These are phyloP conservation scores for Cyclina sinensis DNA, from an alignment of 1,140 invertebrate species.

Conservation along the genomic window DNA sequence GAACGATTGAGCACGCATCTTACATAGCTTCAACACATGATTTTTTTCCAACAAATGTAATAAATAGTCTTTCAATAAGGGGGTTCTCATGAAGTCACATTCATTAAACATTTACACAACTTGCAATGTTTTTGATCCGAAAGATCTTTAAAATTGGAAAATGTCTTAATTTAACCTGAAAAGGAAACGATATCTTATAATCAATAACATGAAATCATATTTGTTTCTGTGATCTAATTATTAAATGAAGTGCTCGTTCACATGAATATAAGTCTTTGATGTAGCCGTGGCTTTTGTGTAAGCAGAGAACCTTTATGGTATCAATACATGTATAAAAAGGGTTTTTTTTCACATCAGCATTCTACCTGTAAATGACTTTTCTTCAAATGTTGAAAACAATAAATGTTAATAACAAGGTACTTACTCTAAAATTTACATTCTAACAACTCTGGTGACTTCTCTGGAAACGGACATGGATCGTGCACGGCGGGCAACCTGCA, in stretches of 20 bases:
- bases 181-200: neutral
- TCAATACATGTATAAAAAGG: too few relatives aligned
- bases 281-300: too few relatives aligned
- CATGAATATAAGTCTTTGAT: too few relatives aligned
- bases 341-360: too few relatives aligned
- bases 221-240: too few relatives aligned
- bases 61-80: constrained; percentile 50
- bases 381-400: too few relatives aligned
- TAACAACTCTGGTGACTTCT: constrained; percentile 82
- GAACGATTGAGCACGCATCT: constrained; percentile 40
- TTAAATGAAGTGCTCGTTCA: too few relatives aligned
- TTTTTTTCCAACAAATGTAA: constrained; percentile 55
- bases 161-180: constrained; percentile 58
- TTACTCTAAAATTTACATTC: constrained; percentile 72
- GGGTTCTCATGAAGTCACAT: constrained; percentile 47
- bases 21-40: constrained; percentile 22
- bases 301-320: too few relatives aligned
- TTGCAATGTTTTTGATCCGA: constrained; percentile 68
- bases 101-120: constrained; percentile 66
- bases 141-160: constrained; percentile 59
- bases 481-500: constrained; percentile 81
- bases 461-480: constrained; percentile 85
- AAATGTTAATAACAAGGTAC: too few relatives aligned
- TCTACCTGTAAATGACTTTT: too few relatives aligned
- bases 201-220: too few relatives aligned